Base-by-base conservation (phyloP, 2,888 invertebrate genomes). In the Nemotelus nigrinus region DNA sequence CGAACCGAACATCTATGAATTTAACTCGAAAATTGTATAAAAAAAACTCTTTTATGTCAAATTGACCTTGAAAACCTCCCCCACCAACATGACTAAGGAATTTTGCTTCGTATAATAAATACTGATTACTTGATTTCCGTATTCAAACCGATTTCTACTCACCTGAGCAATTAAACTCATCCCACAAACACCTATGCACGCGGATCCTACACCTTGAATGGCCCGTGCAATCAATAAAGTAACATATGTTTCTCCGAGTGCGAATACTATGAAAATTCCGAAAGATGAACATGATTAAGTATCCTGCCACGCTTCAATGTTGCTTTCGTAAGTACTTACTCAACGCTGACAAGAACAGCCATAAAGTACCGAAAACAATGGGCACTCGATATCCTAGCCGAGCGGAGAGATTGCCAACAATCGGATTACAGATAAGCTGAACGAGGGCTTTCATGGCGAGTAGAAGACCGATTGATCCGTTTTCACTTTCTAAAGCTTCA, bases 381-480 rank as follows among this genome's bases (percentile, higher is more conserved):
- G 93, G 93, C 67, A 91, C 85, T 70, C 91, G 89, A 85, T 92
- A 93, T 44, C 94, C 94, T 78, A 91, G 85, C 82, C 89, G 89
- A 72, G 88, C 89, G 2, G 92, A 92, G 67, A 93, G 85, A 80
- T 90, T 90, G 48, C 94, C 95, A 58, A 95, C 90, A 58, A 93
- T 87, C 2, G 94, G 94, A 85, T 95, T 95, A 82, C 92, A 90
- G 78, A 93, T 87, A 76, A 96, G 89, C 86, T 96, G 95, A 3
- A 95, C 92, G 79, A 95, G 87, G 43, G 95, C 94, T 87, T 95
- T 94, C 75, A 94, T 93, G 53, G 94, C 93, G 74, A 93, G 85
- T 74, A 93, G 85, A 55, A 92, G 86, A 25, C 93, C 93, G 67
- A 93, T 89, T 78, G 91, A 89, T 3, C 92, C 91, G 83, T 92